Base-by-base conservation (phyloP, 2,113 vertebrate species). In the Colinus virginianus region DNA sequence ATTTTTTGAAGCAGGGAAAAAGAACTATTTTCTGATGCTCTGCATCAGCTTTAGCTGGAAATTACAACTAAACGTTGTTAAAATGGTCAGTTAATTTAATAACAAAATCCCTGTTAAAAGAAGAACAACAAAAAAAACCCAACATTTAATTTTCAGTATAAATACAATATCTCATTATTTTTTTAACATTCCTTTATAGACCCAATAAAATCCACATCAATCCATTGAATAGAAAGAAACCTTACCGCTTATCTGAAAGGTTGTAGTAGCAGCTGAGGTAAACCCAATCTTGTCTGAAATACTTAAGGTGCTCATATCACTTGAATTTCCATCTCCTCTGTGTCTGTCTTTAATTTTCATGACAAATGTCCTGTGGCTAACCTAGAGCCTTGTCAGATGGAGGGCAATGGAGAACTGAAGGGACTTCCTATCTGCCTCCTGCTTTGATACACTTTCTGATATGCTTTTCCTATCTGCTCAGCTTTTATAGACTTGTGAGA, bases 211-310 rank as follows among this genome's bases (percentile, higher is more conserved):
- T 79, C 45, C 23, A 46, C 61, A 69, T 58, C 13, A 78, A 56
- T n/a, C 23, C 32, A 23, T 30, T 69, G 38, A 67, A 89, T 63
- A 76, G 75, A 89, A 63, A 32, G 6, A 40, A 93, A 97, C 61
- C 89, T 97, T 98, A 98, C 97, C 97, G 48, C 56, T 96, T 93
- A 98, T 94, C 83, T 98, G 94, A 69, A 98, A 97, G 66, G 61
- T 64, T 87, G 95, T 93, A 23, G 67, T 81, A 87, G 95, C 30
- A 95, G 96, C 63, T 61, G 87, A 76, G 78, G 90, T 32, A 77
- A 97, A 91, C n/a, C 64, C 95, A 40, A 36, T 62, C 88, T 94
- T 97, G 63, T 96, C 69, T 26, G 94, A 81, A 93, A 78, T 2
- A 12, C 69, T 59, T 61, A 26, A 45, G 81, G 53, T 74, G 77